phyloP scores from a whole-genome alignment of 2,113 vertebrate genomes.

The Diphyllodes magnificus region DNA sequence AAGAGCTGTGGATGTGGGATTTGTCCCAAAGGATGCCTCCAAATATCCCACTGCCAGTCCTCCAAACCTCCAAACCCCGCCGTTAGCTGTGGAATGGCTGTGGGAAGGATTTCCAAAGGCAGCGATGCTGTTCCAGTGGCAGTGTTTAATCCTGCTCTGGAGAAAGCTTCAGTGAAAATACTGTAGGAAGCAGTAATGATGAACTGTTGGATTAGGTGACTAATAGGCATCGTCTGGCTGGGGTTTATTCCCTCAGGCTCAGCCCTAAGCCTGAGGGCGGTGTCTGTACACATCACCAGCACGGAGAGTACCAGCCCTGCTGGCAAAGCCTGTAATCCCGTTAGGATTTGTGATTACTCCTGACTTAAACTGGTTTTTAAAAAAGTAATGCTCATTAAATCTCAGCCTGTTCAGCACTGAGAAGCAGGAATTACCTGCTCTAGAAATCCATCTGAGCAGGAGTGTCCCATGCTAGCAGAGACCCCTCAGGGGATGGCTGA shows the following conservation, averaged over 20 bases:
- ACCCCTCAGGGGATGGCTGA: accelerated
- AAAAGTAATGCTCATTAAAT: neutral
- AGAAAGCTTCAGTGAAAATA: neutral
- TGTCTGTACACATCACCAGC: neutral
- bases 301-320: neutral
- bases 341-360: neutral
- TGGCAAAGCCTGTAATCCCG: neutral
- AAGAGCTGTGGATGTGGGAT: neutral
- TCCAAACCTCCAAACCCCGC: neutral
- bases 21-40: neutral
- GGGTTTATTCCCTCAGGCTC: neutral
- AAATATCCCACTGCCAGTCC: neutral
- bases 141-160: neutral
- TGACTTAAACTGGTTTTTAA: neutral
- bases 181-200: neutral
- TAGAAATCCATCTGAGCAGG: neutral
- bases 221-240: neutral
- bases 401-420: neutral
- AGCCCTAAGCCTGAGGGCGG: neutral
- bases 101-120: neutral
- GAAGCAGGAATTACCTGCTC: neutral
- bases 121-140: accelerated
- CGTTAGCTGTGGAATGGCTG: neutral
- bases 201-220: neutral
- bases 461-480: neutral